Percentiles rank a stretch among this genome's conserved stretches.
These are phyloP conservation scores for Aurelia coerulea DNA, from an alignment of 30 jellyfish, hydroid and myxozoan species.

Conservation along the genomic window DNA sequence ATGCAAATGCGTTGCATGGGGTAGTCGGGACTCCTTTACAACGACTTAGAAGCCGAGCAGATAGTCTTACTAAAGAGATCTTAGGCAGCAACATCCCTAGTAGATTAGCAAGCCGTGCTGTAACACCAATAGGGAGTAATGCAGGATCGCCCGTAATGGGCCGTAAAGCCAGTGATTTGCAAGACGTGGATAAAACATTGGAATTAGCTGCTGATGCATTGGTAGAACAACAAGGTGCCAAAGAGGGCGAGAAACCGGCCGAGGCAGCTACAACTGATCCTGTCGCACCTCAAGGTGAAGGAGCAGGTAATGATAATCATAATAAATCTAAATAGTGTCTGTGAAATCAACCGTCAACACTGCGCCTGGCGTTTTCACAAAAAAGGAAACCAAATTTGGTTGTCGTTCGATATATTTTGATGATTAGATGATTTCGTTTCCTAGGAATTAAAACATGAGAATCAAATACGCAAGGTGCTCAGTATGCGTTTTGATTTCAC, in stretches of 20 bases:
- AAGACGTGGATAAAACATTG: slow-evolving; percentile 18
- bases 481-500: too few species aligned
- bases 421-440: too few species aligned
- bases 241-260: neutral
- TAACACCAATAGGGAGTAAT: neutral
- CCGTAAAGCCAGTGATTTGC: neutral
- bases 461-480: too few species aligned
- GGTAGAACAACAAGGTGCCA: slow-evolving; percentile 21
- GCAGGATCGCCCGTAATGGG: neutral
- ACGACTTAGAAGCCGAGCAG: slow-evolving; percentile 19
- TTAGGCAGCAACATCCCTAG: slow-evolving; percentile 2
- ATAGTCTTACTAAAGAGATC: slow-evolving; percentile 5
- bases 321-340: neutral
- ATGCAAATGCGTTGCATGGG: slow-evolving; percentile 6
- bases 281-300: slow-evolving; percentile 10
- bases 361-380: too few species aligned
- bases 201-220: slow-evolving; percentile 53
- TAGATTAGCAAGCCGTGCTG: slow-evolving; percentile 4
- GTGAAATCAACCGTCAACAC: too few species aligned
- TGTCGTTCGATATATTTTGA: too few species aligned
- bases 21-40: slow-evolving; percentile 46
- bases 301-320: slow-evolving; percentile 11
- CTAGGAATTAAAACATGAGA: too few species aligned
- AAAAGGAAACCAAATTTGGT: too few species aligned
- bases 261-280: slow-evolving; percentile 11